Evolutionary conservation across 2,888 invertebrate species (phyloP).

Genomic region (Pyrrhosoma nymphula): DNA sequence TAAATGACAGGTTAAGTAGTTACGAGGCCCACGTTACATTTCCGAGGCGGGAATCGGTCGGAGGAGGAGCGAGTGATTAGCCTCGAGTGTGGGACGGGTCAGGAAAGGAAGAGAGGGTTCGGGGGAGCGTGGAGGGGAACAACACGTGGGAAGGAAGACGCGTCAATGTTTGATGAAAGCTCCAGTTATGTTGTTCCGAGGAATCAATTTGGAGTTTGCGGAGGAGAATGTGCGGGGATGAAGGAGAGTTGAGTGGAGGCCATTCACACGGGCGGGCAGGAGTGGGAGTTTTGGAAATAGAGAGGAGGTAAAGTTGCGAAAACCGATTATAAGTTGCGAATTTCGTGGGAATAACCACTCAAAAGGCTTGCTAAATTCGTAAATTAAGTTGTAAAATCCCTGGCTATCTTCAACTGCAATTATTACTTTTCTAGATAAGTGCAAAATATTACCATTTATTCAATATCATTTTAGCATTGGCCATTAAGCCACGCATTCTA

Average conservation of each 20-base stretch:
- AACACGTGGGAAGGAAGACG: conserved; percentile 37
- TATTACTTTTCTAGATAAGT: too few species aligned
- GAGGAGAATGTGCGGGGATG: not conserved
- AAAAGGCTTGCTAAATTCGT: too few species aligned
- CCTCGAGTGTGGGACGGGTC: not conserved
- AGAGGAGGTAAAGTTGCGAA: not conserved
- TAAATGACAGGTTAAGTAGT: not conserved
- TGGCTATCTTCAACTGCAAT: too few species aligned
- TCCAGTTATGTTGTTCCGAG: conserved; percentile 13
- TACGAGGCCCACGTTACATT: not conserved
- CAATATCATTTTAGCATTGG: too few species aligned
- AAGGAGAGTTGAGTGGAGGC: not conserved
- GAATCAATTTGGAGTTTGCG: conserved; percentile 40
- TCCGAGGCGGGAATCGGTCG: not conserved
- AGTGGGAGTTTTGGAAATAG: not conserved
- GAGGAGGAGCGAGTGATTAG: not conserved
- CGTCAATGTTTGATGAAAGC: conserved; percentile 52
- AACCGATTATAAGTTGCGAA: not conserved
- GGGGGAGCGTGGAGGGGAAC: not conserved
- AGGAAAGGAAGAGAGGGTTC: not conserved
- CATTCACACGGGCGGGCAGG: not conserved
- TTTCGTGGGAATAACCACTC: not conserved
- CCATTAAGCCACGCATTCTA: too few species aligned
- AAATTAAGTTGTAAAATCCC: too few species aligned
- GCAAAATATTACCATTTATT: too few species aligned